Percentiles rank a stretch among this genome's conserved stretches.
phyloP scores from a whole-genome alignment of 2,797 vertebrate genomes.

The Urophycis tenuis region DNA sequence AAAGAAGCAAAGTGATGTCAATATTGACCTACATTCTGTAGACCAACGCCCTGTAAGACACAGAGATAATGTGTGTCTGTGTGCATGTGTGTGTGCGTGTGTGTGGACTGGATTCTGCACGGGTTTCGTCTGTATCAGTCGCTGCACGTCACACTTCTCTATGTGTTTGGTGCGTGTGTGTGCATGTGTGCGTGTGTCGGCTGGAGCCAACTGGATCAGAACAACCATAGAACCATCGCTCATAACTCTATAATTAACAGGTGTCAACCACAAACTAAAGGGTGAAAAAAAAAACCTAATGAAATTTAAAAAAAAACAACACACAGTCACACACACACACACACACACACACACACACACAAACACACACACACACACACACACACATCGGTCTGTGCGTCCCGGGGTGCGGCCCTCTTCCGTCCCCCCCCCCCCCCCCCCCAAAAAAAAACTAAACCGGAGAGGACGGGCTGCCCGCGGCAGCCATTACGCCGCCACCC shows the following conservation, averaged over 20 bases:
- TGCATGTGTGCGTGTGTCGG: slow-evolving; percentile 1
- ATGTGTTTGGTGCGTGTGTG: too few species aligned
- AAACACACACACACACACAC: too few species aligned
- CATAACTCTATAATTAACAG: too few species aligned
- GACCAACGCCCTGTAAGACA: slow-evolving; percentile 22
- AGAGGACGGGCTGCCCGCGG: background rate
- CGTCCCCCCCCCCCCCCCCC: too few species aligned
- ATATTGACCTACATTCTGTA: slow-evolving; percentile 42
- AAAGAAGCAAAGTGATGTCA: slow-evolving; percentile 26
- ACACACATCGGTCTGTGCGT: too few species aligned
- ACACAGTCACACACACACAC: too few species aligned
- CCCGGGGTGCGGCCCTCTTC: background rate
- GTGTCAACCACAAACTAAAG: background rate
- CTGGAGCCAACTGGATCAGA: slow-evolving; percentile 51
- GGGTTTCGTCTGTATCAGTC: slow-evolving; percentile 8
- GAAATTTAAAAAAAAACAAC: too few species aligned
- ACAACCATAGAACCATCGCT: slow-evolving; percentile 27
- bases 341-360: background rate
- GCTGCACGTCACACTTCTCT: too few species aligned
- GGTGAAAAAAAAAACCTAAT: background rate
- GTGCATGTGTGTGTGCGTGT: slow-evolving; percentile 6
- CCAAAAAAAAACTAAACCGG: too few species aligned
- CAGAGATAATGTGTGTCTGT: slow-evolving; percentile 18
- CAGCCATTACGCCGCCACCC: too few species aligned
- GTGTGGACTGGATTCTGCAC: slow-evolving; percentile 2